Conservation (phyloP, 2,888 invertebrate species). For the Xylophagus ater region DNA sequence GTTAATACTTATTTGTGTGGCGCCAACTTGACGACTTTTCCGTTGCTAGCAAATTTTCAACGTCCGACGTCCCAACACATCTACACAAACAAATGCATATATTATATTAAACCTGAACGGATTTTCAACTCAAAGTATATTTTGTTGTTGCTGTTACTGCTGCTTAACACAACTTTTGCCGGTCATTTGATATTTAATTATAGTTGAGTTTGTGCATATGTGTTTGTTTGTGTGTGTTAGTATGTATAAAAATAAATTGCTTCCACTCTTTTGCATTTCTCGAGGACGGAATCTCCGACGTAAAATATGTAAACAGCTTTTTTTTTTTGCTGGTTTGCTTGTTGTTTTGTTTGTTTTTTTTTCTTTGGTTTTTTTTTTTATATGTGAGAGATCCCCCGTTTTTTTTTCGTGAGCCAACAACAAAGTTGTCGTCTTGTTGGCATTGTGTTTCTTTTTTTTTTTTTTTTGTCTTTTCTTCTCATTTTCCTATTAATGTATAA, state of each 20-base stretch:
- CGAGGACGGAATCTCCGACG: constrained; percentile 17
- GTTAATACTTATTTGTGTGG: constrained; percentile 14
- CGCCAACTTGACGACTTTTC: constrained; percentile 18
- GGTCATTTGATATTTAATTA: too few species aligned
- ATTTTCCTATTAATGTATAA: too few species aligned
- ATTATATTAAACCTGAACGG: too few species aligned
- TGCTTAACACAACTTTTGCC: too few species aligned
- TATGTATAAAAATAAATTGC: constrained; percentile 13
- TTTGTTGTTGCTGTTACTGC: too few species aligned
- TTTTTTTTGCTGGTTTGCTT: constrained; percentile 3
- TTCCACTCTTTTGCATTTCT: too few species aligned
- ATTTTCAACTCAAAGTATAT: too few species aligned
- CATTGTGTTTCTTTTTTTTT: not conserved
- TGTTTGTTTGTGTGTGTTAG: constrained; percentile 14
- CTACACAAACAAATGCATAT: not conserved
- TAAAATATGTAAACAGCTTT: constrained; percentile 16
- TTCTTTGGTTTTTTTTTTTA: constrained; percentile 1
- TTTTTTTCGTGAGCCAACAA: constrained; percentile 5
- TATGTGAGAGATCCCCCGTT: too few species aligned
- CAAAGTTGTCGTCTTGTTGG: constrained; percentile 7
- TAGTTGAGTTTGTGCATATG: too few species aligned
- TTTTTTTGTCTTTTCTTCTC: too few species aligned
- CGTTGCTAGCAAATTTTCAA: constrained; percentile 4
- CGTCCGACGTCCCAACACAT: not conserved
- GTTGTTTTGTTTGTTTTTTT: constrained; percentile 3